Evolutionary conservation across 2,888 invertebrate genomes (phyloP).

Genomic region (Dexiosoma caninum): DNA sequence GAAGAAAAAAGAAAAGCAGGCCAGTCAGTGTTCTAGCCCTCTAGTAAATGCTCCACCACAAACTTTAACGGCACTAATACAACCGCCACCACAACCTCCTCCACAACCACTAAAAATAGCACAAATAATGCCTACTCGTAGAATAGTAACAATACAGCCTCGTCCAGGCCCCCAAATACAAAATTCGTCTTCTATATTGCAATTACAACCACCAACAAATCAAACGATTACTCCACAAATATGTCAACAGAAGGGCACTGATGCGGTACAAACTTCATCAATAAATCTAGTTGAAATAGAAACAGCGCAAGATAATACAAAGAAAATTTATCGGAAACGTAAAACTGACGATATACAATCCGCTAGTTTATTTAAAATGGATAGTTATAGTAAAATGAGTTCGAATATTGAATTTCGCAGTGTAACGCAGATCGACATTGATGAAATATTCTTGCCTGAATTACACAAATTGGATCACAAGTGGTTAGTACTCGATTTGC

Average conservation of each 20-base stretch:
- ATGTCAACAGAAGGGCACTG: background rate
- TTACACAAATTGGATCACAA: constrained; percentile 69
- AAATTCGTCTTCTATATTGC: background rate
- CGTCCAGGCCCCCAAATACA: background rate
- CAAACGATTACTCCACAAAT: background rate
- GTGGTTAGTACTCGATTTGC: constrained; percentile 75
- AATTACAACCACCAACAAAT: background rate
- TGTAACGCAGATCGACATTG: constrained; percentile 68
- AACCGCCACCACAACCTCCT: background rate
- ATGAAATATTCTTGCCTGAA: constrained; percentile 72
- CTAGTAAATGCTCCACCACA: background rate
- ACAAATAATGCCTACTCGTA: constrained; percentile 49
- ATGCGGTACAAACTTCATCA: background rate
- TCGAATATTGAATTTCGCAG: constrained; percentile 72
- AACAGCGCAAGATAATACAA: background rate
- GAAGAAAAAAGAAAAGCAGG: constrained; percentile 57
- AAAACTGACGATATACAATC: constrained; percentile 9
- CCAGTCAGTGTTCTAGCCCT: background rate
- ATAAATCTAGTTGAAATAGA: background rate
- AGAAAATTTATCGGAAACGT: constrained; percentile 35
- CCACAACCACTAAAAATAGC: constrained; percentile 17
- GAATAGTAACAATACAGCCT: constrained; percentile 17
- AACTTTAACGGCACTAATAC: background rate
- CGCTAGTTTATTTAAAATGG: constrained; percentile 35
- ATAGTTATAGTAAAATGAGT: constrained; percentile 66